Evolutionary conservation across 92 coral and sea anemone genomes (phyloP).

Genomic region (Isaurus tuberculatus): DNA sequence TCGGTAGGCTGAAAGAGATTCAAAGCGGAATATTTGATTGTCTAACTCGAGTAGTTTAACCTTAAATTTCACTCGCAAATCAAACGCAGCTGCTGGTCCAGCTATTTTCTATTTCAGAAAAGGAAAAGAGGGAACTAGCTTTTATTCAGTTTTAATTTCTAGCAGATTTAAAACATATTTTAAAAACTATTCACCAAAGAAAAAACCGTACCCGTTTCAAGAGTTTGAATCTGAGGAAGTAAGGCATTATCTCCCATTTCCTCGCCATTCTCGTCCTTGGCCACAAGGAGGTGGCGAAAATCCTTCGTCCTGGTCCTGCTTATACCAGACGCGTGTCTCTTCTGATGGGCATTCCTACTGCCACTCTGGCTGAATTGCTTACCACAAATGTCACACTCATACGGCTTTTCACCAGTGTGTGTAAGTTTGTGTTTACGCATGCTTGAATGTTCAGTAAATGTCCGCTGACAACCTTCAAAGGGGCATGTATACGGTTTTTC

Average conservation of each 20-base stretch:
- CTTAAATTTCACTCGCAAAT: too few species aligned
- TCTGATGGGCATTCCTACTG: slow-evolving; percentile 87
- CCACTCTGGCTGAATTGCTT: slow-evolving; percentile 92
- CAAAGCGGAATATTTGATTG: too few species aligned
- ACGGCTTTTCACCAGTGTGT: slow-evolving; percentile 92
- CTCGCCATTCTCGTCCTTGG: slow-evolving; percentile 56
- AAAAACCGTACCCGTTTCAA: slow-evolving; percentile 54
- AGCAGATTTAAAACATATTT: too few species aligned
- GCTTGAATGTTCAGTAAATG: slow-evolving; percentile 91
- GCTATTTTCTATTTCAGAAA: too few species aligned
- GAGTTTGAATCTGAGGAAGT: slow-evolving; percentile 55
- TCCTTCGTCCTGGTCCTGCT: slow-evolving; percentile 45
- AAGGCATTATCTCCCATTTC: slow-evolving; percentile 37
- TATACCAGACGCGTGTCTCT: slow-evolving; percentile 58
- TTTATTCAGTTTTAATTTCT: too few species aligned
- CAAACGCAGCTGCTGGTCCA: too few species aligned
- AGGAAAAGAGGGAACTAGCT: too few species aligned
- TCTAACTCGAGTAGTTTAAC: too few species aligned
- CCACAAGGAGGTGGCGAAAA: slow-evolving; percentile 26
- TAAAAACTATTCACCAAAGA: too few species aligned
- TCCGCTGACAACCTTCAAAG: slow-evolving; percentile 75
- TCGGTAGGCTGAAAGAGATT: too few species aligned
- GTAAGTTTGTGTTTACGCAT: slow-evolving; percentile 87
- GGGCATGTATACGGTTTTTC: slow-evolving; percentile 83
- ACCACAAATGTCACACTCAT: slow-evolving; percentile 79